Conservation (phyloP, 2,888 invertebrate genomes). For the Andrena trimmerana region DNA sequence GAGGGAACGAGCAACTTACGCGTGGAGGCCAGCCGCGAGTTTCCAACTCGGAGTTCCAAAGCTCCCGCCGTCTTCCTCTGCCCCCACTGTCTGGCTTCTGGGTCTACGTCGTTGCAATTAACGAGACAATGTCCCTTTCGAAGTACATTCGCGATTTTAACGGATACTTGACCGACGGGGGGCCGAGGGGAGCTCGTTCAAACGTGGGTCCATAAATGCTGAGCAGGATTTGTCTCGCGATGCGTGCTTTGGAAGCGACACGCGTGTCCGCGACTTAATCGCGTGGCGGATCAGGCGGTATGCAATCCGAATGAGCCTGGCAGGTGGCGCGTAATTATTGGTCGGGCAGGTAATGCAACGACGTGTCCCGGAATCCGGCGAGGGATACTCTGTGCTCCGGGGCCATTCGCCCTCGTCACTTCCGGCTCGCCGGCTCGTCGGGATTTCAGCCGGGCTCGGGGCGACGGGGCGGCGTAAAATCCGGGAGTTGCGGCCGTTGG, state of each 20-base stretch:
- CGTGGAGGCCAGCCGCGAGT: neutral
- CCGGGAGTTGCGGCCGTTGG: constrained; percentile 43
- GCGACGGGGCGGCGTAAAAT: constrained; percentile 48
- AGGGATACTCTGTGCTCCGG: constrained; percentile 52
- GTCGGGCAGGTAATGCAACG: constrained; percentile 54
- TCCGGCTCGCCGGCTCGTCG: constrained; percentile 69
- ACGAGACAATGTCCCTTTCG: neutral
- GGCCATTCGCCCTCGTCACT: constrained; percentile 75
- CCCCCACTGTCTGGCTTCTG: no score
- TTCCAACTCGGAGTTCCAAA: neutral
- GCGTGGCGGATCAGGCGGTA: constrained; percentile 27
- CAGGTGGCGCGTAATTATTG: constrained; percentile 56
- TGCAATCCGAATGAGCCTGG: constrained; percentile 12
- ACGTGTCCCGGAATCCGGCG: constrained; percentile 51
- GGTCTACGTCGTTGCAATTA: neutral
- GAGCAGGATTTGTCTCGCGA: no score
- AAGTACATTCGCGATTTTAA: neutral
- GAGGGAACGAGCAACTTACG: constrained; percentile 1
- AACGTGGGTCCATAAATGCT: no score
- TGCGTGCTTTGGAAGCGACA: neutral
- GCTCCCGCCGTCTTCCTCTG: neutral
- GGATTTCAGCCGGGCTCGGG: constrained; percentile 67
- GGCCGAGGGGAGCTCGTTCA: neutral
- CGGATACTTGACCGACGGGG: neutral
- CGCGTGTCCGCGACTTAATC: constrained; percentile 21